phyloP scores from a whole-genome alignment of 2,797 vertebrate species.

The Brotula barbata region DNA sequence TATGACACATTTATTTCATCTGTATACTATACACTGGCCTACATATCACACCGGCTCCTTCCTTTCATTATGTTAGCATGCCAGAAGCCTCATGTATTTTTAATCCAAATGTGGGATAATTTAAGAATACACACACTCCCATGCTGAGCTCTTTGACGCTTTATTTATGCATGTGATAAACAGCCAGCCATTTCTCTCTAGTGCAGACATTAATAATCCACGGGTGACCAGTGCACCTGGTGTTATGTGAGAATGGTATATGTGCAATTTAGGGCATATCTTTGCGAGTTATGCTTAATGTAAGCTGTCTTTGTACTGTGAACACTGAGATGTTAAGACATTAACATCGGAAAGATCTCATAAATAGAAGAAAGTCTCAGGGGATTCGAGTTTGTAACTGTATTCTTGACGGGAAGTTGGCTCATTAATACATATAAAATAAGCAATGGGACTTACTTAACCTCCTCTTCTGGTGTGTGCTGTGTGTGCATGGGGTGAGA shows the following conservation, averaged over 20 bases:
- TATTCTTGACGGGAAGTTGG: too few relatives aligned
- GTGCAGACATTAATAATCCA: slow-evolving; percentile 3
- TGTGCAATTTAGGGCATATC: background rate
- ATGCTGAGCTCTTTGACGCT: slow-evolving; percentile 6
- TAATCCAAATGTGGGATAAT: slow-evolving; percentile 44
- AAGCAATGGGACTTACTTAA: slow-evolving; percentile 37
- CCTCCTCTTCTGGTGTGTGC: background rate
- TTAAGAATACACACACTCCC: slow-evolving; percentile 16
- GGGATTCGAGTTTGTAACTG: slow-evolving; percentile 17
- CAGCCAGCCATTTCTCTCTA: background rate
- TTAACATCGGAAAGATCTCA: slow-evolving; percentile 23
- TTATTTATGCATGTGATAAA: slow-evolving; percentile 5
- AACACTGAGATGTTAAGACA: background rate
- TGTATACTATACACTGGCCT: slow-evolving; percentile 21
- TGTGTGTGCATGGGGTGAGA: slow-evolving; percentile 17
- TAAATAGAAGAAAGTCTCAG: background rate
- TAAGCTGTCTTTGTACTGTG: background rate
- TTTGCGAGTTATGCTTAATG: background rate
- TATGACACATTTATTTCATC: slow-evolving; percentile 29
- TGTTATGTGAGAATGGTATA: background rate
- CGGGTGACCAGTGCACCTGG: background rate
- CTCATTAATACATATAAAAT: slow-evolving; percentile 49
- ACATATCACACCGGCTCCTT: slow-evolving; percentile 34
- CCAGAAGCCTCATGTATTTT: slow-evolving; percentile 28
- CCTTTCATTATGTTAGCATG: slow-evolving; percentile 4